Evolutionary conservation across 2,113 vertebrate genomes (phyloP).

Genomic region (Centropus unirufus): DNA sequence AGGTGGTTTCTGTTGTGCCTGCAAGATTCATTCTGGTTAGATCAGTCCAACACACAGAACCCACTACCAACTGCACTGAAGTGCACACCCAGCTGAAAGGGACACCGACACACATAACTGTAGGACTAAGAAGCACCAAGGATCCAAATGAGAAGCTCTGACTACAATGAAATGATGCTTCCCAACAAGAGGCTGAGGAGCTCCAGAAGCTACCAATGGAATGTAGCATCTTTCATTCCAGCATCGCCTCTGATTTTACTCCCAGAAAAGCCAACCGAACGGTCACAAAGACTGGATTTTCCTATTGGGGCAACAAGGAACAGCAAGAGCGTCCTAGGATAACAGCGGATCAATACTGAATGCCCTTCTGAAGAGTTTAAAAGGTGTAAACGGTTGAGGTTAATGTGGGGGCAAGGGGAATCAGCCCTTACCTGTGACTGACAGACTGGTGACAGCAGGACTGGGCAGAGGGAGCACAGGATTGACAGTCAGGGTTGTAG

Average conservation of each 20-base stretch:
- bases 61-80: background rate
- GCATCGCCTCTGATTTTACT: background rate
- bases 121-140: background rate
- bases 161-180: background rate
- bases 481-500: conserved; percentile 95
- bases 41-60: background rate
- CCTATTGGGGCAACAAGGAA: background rate
- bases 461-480: conserved; percentile 94
- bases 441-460: conserved; percentile 85
- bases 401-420: background rate
- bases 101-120: background rate
- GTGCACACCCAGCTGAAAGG: background rate
- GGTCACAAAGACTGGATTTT: background rate
- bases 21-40: conserved; percentile 13
- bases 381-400: background rate
- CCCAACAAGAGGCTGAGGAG: background rate
- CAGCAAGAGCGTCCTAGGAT: background rate
- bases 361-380: background rate
- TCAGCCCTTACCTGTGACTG: conserved; percentile 86
- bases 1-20: conserved; percentile 89
- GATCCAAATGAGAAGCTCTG: background rate
- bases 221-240: background rate
- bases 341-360: background rate
- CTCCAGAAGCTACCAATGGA: background rate
- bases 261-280: background rate